A percentile compares a stretch with the other conserved stretches of the same genome.
Conservation (phyloP, 2,113 vertebrate species). For the Lonchura striata region DNA sequence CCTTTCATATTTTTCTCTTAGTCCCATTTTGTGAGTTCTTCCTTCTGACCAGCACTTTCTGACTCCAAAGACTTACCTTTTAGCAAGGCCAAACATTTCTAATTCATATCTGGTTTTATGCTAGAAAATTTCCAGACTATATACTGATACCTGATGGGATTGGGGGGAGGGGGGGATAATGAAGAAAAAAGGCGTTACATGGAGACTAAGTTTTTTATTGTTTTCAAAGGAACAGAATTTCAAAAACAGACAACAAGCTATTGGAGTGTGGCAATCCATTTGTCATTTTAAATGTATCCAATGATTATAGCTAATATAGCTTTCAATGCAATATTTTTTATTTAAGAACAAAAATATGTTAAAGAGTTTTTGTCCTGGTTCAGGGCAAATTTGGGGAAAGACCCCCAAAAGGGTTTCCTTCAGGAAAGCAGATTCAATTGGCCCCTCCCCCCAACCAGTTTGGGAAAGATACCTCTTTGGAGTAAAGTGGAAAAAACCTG, state of each 20-base stretch:
- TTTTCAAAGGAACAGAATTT: neutral
- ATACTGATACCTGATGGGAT: neutral
- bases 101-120: neutral
- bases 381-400: too few relatives aligned
- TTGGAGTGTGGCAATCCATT: neutral
- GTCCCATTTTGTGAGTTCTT: neutral
- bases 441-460: too few relatives aligned
- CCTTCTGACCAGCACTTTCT: neutral
- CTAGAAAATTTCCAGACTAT: neutral
- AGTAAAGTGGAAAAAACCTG: too few relatives aligned
- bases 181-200: neutral
- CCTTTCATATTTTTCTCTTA: neutral
- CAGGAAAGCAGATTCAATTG: too few relatives aligned
- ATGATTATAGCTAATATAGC: neutral
- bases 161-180: rapidly evolving
- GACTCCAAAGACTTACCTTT: neutral
- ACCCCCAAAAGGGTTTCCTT: too few relatives aligned
- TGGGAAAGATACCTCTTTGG: too few relatives aligned
- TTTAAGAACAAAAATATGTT: neutral
- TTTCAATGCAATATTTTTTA: neutral
- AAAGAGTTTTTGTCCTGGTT: too few relatives aligned
- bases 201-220: neutral
- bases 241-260: neutral
- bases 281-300: neutral
- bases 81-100: neutral